Conservation (phyloP, 2,113 vertebrate species). For the Regulus satrapa region DNA sequence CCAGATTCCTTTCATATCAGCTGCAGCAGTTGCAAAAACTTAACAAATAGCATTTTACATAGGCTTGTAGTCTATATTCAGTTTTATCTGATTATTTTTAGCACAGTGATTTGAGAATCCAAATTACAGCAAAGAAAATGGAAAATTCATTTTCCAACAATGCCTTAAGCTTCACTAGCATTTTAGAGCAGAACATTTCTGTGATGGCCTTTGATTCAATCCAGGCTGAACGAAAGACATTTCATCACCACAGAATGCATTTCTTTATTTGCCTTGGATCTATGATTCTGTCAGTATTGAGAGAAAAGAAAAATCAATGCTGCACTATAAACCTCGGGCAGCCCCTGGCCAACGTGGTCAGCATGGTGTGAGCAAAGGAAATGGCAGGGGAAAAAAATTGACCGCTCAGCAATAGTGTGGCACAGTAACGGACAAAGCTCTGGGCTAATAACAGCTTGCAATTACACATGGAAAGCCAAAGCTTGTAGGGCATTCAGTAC, state of each 20-base stretch:
- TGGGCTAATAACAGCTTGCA: slow-evolving; percentile 82
- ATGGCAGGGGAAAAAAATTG: slow-evolving; percentile 82
- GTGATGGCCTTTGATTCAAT: slow-evolving; percentile 88
- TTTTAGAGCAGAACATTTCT: slow-evolving; percentile 75
- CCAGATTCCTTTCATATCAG: slow-evolving; percentile 33
- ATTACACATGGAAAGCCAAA: slow-evolving; percentile 82
- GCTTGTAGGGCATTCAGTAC: slow-evolving; percentile 74
- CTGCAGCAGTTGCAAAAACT: slow-evolving; percentile 28
- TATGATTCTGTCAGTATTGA: slow-evolving; percentile 98
- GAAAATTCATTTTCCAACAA: slow-evolving; percentile 78
- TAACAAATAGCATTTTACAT: slow-evolving; percentile 64
- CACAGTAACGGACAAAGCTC: slow-evolving; percentile 78
- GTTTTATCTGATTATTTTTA: slow-evolving; percentile 68
- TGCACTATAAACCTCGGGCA: slow-evolving; percentile 81
- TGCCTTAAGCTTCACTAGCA: slow-evolving; percentile 71
- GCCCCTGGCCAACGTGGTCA: slow-evolving; percentile 83
- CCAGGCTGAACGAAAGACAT: slow-evolving; percentile 88
- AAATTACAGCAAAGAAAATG: slow-evolving; percentile 72
- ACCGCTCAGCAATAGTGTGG: slow-evolving; percentile 82
- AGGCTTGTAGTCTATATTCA: slow-evolving; percentile 55
- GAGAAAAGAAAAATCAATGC: slow-evolving; percentile 96
- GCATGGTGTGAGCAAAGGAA: slow-evolving; percentile 82
- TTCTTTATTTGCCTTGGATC: slow-evolving; percentile 98
- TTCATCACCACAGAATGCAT: slow-evolving; percentile 93
- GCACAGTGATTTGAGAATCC: slow-evolving; percentile 65